Base-by-base conservation (phyloP, 1,140 invertebrate genomes). In the Polypedilum vanderplanki region DNA sequence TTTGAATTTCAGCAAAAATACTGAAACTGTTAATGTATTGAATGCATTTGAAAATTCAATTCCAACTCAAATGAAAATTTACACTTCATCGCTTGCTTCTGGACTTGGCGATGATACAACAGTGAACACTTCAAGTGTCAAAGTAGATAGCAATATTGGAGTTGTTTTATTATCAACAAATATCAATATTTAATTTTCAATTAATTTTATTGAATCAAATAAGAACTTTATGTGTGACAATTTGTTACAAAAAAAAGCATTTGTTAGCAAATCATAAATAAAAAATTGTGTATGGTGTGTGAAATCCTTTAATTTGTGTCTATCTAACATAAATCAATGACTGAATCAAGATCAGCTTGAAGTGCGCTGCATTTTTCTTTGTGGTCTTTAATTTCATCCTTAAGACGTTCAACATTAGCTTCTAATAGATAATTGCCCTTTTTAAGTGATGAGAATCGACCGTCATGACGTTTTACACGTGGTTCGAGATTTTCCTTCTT, bases 351-450 rank as follows among this genome's bases (percentile, higher is more conserved):
- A 83, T 95, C 93, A 79, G 93, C 89, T 83, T 94, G 90, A 24
- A 95, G 82, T 24, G 86, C 85, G 12, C 88, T 81, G 33, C 91
- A 92, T 81, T 90, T 87, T 79, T 93, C 91, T 79, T 90, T 89
- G 77, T 93, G 91, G 80, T 92, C 92, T 73, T 88, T 87, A 73
- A 94, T 86, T 80, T 93, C 91, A 79, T 95, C 93, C 83, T 93
- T 92, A 41, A 94, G 83, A 79, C 91, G 85, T 81, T 95, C 93
- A 1, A 93, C 90, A 80, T 93, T 94, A 3, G 92, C 90, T 83
- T 93, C 92, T 8, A 94, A 83, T 77, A 94, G 85, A 78, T 93
- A 91, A 79, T 94, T 94, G 76, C 92, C 92, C 80, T 95, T 94
- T 82, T 93, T 93, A 77, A 94, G 83, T 0, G 91, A 90, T 24